Evolutionary conservation across 2,888 invertebrate genomes (phyloP).

Genomic region (Aleiodes testaceus): DNA sequence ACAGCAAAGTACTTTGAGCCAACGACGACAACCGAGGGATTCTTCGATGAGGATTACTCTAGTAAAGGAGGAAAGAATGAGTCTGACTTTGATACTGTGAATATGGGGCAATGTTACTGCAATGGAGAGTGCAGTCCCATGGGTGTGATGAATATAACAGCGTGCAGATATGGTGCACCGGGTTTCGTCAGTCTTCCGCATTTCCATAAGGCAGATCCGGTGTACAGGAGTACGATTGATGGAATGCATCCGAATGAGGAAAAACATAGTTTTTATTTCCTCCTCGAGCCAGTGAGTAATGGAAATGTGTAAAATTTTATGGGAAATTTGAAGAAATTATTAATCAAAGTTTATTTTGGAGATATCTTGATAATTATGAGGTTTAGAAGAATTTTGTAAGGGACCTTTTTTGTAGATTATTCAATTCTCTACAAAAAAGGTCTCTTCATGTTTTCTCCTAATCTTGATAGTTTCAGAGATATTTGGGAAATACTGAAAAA

Average conservation of each 20-base stretch:
- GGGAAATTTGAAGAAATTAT: too few relatives aligned
- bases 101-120: slow-evolving; percentile 79
- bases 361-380: background rate
- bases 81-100: slow-evolving; percentile 63
- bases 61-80: slow-evolving; percentile 37
- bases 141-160: slow-evolving; percentile 85
- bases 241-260: slow-evolving; percentile 82
- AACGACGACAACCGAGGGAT: slow-evolving; percentile 67
- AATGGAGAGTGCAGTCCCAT: slow-evolving; percentile 82
- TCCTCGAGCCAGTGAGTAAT: slow-evolving; percentile 81
- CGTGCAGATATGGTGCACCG: slow-evolving; percentile 87
- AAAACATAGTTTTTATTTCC: slow-evolving; percentile 84
- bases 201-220: slow-evolving; percentile 84
- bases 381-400: too few relatives aligned
- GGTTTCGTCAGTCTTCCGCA: slow-evolving; percentile 90
- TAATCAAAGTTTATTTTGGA: too few relatives aligned
- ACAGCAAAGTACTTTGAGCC: slow-evolving; percentile 66
- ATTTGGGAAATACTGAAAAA: background rate
- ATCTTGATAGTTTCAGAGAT: background rate
- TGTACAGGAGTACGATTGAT: slow-evolving; percentile 77
- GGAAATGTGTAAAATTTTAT: too few relatives aligned
- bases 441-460: background rate
- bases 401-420: too few relatives aligned
- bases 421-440: background rate
- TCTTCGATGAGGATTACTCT: slow-evolving; percentile 61